Evolutionary conservation across 92 coral and sea anemone species (phyloP), one percentile per base, ranked within the genome.

Genomic region (Parazoanthus darwini): DNA sequence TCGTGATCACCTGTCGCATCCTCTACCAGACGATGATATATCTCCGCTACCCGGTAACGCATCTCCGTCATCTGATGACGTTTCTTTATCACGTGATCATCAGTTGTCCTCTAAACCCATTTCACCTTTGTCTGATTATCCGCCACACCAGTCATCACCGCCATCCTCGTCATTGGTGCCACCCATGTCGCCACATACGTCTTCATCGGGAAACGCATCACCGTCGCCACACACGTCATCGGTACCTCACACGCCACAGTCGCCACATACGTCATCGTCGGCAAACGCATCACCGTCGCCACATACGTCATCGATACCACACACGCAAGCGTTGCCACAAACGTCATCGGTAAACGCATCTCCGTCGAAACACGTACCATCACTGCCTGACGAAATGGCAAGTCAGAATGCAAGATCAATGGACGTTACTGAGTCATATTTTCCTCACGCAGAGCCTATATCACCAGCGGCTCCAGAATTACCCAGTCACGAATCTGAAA

Each of bases 401-500:
- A 77, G 22, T 74, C 37, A 33, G 15, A 59, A 67, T 54, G 72
- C 15, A 37, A 56, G 70, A 59, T 89, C 44, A 74, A 43, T 38
- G 54, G 86, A 78, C 44, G 85, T 89, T 65, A 76, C 94, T 4
- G 85, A 79, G 23, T 89, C 92, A 13, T 96, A 95, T 65, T 90
- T 89, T 56, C 92, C 93, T 6, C 90, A 91, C 50, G 94, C 93
- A 54, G 91, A 94, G n/a, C 99, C 99, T 13, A 96, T 97, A 67
- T 97, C 99, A n/a, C 99, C 99, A 1, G 93, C 99, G 8, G 96
- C 98, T 13, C 94, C 95, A 26, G 95, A 92, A 81, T 91, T 94
- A 80, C 91, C 94, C 8, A 94, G 80, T 78, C 96, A 94, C 13
- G 88, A 90, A 43, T 95, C 98, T 54, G 91, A 90, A 58, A 79